A percentile compares a stretch with the other conserved stretches of the same genome.
Conservation (phyloP, 1,140 invertebrate genomes). For the Eubasilissa regina region DNA sequence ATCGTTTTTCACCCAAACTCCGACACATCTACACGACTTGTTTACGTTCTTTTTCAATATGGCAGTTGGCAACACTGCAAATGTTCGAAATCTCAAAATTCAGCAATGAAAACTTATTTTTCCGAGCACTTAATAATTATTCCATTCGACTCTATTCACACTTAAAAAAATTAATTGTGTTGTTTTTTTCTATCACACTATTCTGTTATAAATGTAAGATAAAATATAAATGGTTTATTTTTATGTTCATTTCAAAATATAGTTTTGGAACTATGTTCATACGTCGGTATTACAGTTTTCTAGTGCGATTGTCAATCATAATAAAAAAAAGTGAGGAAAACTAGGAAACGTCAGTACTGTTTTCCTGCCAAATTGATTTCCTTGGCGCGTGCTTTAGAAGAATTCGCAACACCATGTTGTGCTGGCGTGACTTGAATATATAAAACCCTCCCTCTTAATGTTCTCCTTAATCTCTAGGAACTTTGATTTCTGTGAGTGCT, state of each 20-base stretch:
- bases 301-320: neutral
- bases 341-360: constrained; percentile 27
- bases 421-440: constrained; percentile 36
- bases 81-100: constrained; percentile 27
- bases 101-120: neutral
- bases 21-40: constrained; percentile 46
- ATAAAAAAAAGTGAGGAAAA: constrained; percentile 35
- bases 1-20: constrained; percentile 48
- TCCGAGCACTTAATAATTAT: too few relatives aligned
- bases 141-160: too few relatives aligned
- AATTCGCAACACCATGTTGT: constrained; percentile 39
- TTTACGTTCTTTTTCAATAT: constrained; percentile 48
- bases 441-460: constrained; percentile 29
- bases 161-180: too few relatives aligned
- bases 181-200: too few relatives aligned
- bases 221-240: neutral
- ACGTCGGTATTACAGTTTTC: constrained; percentile 41
- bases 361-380: constrained; percentile 35
- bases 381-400: constrained; percentile 36
- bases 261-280: constrained; percentile 20
- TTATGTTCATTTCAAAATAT: neutral
- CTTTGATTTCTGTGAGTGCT: constrained; percentile 34
- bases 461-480: constrained; percentile 24
- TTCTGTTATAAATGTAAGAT: neutral
- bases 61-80: constrained; percentile 50